Percentiles rank a stretch among this genome's conserved stretches.
These are phyloP conservation scores for Emmelina monodactyla DNA, from an alignment of 2,888 invertebrate genomes.

Conservation along the genomic window DNA sequence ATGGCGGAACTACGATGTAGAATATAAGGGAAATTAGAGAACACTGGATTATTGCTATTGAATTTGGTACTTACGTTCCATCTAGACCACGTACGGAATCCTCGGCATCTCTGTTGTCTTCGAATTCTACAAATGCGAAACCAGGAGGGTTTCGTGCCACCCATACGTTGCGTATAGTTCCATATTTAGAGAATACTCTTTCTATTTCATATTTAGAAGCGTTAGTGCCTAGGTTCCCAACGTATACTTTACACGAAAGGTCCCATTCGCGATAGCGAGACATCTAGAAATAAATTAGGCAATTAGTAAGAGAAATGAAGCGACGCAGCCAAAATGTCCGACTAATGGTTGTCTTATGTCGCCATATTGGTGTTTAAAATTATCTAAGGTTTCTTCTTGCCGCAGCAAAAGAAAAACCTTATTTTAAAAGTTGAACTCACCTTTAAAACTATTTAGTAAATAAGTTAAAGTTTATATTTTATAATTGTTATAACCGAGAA, in stretches of 20 bases:
- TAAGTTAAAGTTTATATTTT: too few relatives aligned
- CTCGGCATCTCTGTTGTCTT: constrained; percentile 88
- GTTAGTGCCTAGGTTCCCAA: constrained; percentile 90
- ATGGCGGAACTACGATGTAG: too few relatives aligned
- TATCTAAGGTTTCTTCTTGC: too few relatives aligned
- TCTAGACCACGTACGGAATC: constrained; percentile 85
- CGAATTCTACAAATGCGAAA: constrained; percentile 90
- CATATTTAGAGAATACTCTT: constrained; percentile 87
- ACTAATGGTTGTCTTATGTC: too few relatives aligned
- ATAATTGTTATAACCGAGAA: too few relatives aligned
- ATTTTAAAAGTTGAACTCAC: too few relatives aligned
- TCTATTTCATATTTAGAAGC: constrained; percentile 91
- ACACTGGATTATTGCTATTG: too few relatives aligned
- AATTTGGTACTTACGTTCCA: constrained; percentile 68
- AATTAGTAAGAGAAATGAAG: too few relatives aligned
- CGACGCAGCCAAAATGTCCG: too few relatives aligned
- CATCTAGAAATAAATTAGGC: constrained; percentile 65
- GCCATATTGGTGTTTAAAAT: constrained; percentile 26
- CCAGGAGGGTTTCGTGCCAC: constrained; percentile 93
- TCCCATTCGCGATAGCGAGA: constrained; percentile 82
- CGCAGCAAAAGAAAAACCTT: too few relatives aligned
- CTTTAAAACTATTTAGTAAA: too few relatives aligned
- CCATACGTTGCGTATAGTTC: constrained; percentile 91
- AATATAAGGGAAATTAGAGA: too few relatives aligned
- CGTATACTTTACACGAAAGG: constrained; percentile 89